Conservation (phyloP, 35 echinoderm and acorn worm species). For the Ophiothrix spiculata region DNA sequence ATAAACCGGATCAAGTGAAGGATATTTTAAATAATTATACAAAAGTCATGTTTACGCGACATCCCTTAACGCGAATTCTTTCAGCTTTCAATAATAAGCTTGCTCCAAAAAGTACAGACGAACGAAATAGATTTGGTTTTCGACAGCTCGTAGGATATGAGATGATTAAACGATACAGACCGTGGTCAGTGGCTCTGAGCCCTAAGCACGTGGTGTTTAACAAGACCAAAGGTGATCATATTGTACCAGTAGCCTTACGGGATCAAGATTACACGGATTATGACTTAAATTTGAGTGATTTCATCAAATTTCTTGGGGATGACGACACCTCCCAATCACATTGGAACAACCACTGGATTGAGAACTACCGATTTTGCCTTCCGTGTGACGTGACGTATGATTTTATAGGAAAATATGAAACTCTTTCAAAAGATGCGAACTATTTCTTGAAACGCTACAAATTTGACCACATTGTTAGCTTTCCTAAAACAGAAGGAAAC, state of each 20-base stretch:
- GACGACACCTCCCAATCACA: neutral
- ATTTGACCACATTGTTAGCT: slow-evolving; percentile 33
- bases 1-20: neutral
- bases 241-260: too few species aligned
- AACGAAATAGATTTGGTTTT: too few species aligned
- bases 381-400: slow-evolving; percentile 85
- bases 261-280: slow-evolving; percentile 20
- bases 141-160: neutral
- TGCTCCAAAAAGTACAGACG: too few species aligned
- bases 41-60: slow-evolving; percentile 79
- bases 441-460: slow-evolving; percentile 49
- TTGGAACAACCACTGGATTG: slow-evolving; percentile 44
- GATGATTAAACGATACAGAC: neutral
- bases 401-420: slow-evolving; percentile 87
- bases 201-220: neutral
- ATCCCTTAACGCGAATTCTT: slow-evolving; percentile 79
- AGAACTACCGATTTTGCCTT: slow-evolving; percentile 35
- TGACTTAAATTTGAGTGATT: slow-evolving; percentile 66
- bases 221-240: too few species aligned
- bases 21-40: slow-evolving; percentile 72
- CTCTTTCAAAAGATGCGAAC: slow-evolving; percentile 53
- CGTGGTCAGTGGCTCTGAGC: neutral
- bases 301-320: slow-evolving; percentile 46
- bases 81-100: slow-evolving; percentile 90
- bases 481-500: slow-evolving; percentile 57